phyloP scores from a whole-genome alignment of 2,888 invertebrate genomes.

The Aphidoletes aphidimyza region DNA sequence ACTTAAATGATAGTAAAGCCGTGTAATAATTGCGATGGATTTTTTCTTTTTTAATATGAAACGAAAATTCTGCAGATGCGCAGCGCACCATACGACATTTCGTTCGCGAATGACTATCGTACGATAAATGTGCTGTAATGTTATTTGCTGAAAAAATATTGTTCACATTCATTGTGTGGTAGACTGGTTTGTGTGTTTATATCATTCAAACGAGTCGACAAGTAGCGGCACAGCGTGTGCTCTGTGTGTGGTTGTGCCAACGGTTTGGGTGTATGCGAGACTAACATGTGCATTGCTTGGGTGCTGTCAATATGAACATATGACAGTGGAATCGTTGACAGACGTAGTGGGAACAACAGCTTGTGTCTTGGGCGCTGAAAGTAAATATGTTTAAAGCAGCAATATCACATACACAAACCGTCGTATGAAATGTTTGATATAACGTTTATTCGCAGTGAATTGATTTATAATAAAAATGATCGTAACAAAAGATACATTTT shows the following conservation, averaged over 20 bases:
- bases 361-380: background rate
- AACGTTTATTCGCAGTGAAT: no score
- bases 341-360: background rate
- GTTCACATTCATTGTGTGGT: background rate
- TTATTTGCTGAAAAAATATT: background rate
- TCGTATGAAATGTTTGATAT: background rate
- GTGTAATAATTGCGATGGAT: background rate
- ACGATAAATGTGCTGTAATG: background rate
- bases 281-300: background rate
- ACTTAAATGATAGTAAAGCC: background rate
- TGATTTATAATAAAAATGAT: no score
- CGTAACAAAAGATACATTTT: no score
- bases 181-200: background rate
- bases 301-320: slow-evolving; percentile 1
- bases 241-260: background rate
- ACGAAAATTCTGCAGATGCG: slow-evolving; percentile 18
- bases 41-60: background rate
- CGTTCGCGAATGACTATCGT: slow-evolving; percentile 48
- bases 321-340: background rate
- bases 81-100: slow-evolving; percentile 38
- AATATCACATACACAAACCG: slow-evolving; percentile 12
- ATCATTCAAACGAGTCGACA: background rate
- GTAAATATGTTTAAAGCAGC: background rate
- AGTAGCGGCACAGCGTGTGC: background rate
- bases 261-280: background rate